These are phyloP conservation scores for Ibidorhyncha struthersii DNA, from an alignment of 2,113 vertebrate species.

Conservation along the genomic window DNA sequence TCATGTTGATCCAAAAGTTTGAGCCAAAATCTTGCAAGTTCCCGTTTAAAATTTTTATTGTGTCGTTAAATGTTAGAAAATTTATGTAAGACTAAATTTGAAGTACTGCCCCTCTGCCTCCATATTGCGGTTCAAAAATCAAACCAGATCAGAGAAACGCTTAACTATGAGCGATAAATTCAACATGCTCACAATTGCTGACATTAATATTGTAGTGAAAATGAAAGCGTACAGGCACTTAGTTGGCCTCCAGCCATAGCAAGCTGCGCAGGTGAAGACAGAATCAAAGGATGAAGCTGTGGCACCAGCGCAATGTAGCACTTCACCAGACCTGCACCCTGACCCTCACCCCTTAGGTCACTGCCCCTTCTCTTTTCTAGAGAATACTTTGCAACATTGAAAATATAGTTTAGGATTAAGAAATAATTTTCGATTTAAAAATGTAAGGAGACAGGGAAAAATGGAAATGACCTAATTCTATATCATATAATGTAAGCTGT, in stretches of 20 bases:
- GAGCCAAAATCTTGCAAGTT: background rate
- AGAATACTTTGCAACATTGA: background rate
- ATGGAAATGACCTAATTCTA: background rate
- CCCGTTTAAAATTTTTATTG: background rate
- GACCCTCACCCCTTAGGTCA: background rate
- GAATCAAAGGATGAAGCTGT: background rate
- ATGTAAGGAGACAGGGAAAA: background rate
- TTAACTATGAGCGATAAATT: background rate
- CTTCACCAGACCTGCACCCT: background rate
- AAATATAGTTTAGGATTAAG: background rate
- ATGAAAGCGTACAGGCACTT: background rate
- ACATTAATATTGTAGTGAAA: background rate
- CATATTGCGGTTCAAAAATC: background rate
- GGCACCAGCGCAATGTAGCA: background rate
- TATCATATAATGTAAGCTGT: background rate
- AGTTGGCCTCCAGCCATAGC: background rate
- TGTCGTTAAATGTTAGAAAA: background rate
- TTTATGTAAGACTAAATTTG: background rate
- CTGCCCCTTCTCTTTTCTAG: background rate
- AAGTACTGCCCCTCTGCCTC: background rate
- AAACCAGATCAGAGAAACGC: background rate
- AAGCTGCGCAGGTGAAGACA: background rate
- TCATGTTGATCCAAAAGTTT: rapidly evolving
- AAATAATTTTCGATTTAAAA: background rate
- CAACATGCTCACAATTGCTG: background rate